Evolutionary conservation across 2,888 invertebrate genomes (phyloP).

Genomic region (Dryobota labecula): DNA sequence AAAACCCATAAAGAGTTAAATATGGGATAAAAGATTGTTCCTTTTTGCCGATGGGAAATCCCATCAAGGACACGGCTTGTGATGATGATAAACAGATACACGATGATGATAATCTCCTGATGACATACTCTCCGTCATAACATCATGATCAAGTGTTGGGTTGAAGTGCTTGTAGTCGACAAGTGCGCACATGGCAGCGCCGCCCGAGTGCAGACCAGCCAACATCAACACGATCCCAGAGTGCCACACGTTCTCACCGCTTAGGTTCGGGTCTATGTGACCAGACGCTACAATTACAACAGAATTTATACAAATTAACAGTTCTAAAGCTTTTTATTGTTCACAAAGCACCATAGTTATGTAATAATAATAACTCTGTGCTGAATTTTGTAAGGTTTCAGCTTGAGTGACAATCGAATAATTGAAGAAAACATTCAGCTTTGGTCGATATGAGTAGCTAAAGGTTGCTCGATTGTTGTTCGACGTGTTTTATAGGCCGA

Average conservation of each 20-base stretch:
- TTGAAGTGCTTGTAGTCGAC: constrained; percentile 76
- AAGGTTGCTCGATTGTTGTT: neutral
- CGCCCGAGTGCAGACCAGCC: constrained; percentile 73
- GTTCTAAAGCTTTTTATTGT: neutral
- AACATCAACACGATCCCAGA: constrained; percentile 77
- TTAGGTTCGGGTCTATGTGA: constrained; percentile 81
- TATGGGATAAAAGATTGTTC: no score
- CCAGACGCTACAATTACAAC: constrained; percentile 77
- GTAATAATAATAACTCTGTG: neutral
- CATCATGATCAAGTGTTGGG: constrained; percentile 56
- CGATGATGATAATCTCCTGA: neutral
- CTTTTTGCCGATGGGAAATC: no score
- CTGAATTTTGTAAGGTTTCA: neutral
- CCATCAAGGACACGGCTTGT: neutral
- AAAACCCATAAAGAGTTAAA: neutral
- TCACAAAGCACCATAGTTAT: neutral
- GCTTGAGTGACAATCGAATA: neutral
- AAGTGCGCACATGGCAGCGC: constrained; percentile 79
- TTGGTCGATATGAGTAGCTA: neutral
- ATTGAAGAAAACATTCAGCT: neutral
- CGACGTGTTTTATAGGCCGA: neutral
- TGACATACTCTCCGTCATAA: constrained; percentile 77
- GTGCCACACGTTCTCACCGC: constrained; percentile 84
- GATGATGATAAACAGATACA: neutral
- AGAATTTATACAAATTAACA: neutral